Evolutionary conservation across 2,888 invertebrate species (phyloP), one percentile per base, ranked within the genome.

Genomic region (Eurytoma californica): DNA sequence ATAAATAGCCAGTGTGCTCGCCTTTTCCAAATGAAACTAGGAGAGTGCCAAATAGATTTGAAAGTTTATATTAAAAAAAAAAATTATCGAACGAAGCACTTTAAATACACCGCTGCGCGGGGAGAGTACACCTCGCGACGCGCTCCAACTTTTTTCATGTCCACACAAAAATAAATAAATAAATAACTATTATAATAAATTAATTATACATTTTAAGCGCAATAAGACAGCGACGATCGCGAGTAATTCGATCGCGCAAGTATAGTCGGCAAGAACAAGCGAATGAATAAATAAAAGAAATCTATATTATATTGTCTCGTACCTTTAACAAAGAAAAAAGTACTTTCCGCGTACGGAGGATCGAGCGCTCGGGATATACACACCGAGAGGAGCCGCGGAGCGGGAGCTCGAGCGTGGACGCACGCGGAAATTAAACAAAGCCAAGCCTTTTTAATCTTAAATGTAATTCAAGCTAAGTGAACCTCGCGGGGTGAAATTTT

Each of bases 31-130:
- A 85, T 79, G 80, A 86, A 86, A 86, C 81, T 85, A 85, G 87
- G 86, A 86, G 86, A 86, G 88, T 87, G 86, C 87, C 86, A 85
- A 87, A 85, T 87, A 88, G 86, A 85, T 85, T 86, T 84, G 85
- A 85, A 87, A 86, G 86, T 88, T 88, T 88, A 87, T 88, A 88
- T 80, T 81, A 82, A 72, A 82, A 53, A 68, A 78, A 61, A 57
- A 3, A 57, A 30, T 39, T 13, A 39, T 18, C 12, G 57, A 16
- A 18, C 55, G 49, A 39, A 39, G 39, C 39, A 39, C 9, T 39
- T 39, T 39, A 9, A 39, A 39, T 39, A 39, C 39, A 30, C 7
- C 39, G 39, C 39, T 9, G 39, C 39, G 39, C 39, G 39, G 39
- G 39, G 47, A 28, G 20, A 1, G 14, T 2, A 24, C 7, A 60